Evolutionary conservation across 2,888 invertebrate genomes (phyloP), one percentile per base, ranked within the genome.

Genomic region (Amphipyra tragopoginis): DNA sequence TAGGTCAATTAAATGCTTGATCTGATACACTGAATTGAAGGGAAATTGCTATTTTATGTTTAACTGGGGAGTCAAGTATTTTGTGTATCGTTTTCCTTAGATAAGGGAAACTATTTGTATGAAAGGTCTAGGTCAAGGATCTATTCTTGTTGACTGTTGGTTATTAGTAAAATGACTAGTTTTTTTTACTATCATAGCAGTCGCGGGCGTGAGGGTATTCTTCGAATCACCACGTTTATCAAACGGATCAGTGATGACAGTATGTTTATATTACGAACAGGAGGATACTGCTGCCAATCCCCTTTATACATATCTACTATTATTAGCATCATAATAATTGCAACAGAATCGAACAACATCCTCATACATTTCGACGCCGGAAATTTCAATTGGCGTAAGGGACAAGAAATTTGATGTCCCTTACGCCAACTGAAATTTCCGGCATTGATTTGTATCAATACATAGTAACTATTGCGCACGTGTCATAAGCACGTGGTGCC

Each of bases 401-500:
- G 21, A 21, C 21, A 21, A 21, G 21, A 21, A 21, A 21, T 21
- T 21, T 21, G 2, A 21, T 21, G 21, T 21, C 21, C 21, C 2
- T 21, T 21, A 21, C 21, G 21, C 21, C 3, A 21, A 21, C 21
- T 21, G 21, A 21, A 21, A 21, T 21, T 21, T 21, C 3, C 21
- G 21, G n/a, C 7, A 29, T 29, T 1, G 42, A 68, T 53, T 29
- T 42, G 10, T 65, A 47, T 59, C 13, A 15, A 11, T 33, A 42
- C 8, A 47, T 47, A 50, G 34, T 50, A 45, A 44, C 34, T 34
- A 10, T 36, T 34, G 1, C 10, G 49, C 73, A 63, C 70, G 72
- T 74, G 79, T 61, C 11, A 15, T n/a, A 43, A 63, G 60, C 76
- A 76, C 73, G 79, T 70, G 79, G 64, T 63, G 13, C 54, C 21